phyloP scores from a whole-genome alignment of 2,888 invertebrate genomes.

The Scaptomyza caliginosa region DNA sequence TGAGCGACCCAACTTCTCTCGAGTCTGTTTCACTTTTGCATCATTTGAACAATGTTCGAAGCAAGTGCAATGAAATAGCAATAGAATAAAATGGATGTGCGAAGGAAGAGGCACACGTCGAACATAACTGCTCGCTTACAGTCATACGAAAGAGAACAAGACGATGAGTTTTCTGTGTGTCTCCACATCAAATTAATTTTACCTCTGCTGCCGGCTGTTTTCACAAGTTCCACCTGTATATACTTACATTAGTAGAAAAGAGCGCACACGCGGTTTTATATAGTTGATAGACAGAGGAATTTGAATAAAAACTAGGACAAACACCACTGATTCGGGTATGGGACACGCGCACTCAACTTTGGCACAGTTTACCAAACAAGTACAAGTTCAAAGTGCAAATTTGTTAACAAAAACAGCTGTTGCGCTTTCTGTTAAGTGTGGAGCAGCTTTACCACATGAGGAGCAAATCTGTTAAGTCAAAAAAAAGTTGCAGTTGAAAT shows the following conservation, averaged over 20 bases:
- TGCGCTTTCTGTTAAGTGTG: slow-evolving; percentile 26
- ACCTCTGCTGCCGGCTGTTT: slow-evolving; percentile 35
- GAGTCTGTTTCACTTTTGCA: slow-evolving; percentile 7
- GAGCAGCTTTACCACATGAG: slow-evolving; percentile 15
- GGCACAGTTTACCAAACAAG: slow-evolving; percentile 43
- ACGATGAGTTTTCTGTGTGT: neutral
- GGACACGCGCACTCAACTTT: slow-evolving; percentile 59
- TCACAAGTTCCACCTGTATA: slow-evolving; percentile 12
- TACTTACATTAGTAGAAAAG: slow-evolving; percentile 25
- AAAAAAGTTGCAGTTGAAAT: neutral
- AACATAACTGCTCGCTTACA: slow-evolving; percentile 29
- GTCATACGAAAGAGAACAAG: slow-evolving; percentile 16
- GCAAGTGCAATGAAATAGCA: slow-evolving; percentile 4
- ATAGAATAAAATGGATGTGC: neutral
- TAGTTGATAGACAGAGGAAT: slow-evolving; percentile 32
- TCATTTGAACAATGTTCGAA: slow-evolving; percentile 5
- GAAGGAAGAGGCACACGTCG: slow-evolving; percentile 1
- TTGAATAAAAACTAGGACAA: slow-evolving; percentile 26
- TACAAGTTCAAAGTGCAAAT: slow-evolving; percentile 70
- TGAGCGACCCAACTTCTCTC: slow-evolving; percentile 18
- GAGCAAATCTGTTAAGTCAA: slow-evolving; percentile 17
- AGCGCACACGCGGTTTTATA: slow-evolving; percentile 35
- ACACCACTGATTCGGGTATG: slow-evolving; percentile 21
- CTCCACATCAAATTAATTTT: slow-evolving; percentile 3
- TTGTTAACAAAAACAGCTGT: slow-evolving; percentile 48